These are phyloP conservation scores for Jordanella pulchra DNA, from an alignment of 2,797 vertebrate species.

Conservation along the genomic window DNA sequence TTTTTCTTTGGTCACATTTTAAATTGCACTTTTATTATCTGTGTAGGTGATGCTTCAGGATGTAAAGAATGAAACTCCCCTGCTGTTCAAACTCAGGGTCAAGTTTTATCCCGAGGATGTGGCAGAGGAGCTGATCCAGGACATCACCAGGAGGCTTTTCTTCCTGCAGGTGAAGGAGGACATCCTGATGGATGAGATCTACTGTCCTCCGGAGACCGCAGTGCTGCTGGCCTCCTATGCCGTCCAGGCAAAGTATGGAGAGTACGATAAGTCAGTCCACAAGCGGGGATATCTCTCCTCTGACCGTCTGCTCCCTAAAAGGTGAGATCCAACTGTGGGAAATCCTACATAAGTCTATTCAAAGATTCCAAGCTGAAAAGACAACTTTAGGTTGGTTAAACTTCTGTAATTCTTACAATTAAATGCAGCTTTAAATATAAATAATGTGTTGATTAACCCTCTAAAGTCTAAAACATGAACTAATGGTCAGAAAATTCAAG, in stretches of 20 bases:
- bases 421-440: no score
- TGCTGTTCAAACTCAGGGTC: slow-evolving; percentile 91
- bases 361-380: background rate
- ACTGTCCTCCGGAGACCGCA: slow-evolving; percentile 93
- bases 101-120: slow-evolving; percentile 97
- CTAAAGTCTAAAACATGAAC: no score
- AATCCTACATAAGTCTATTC: background rate
- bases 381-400: no score
- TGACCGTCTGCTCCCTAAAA: slow-evolving; percentile 89
- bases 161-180: slow-evolving; percentile 94
- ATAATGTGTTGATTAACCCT: no score
- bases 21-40: background rate
- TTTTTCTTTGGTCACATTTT: no score
- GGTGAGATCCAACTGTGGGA: slow-evolving; percentile 73
- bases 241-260: slow-evolving; percentile 92
- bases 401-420: no score
- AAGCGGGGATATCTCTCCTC: slow-evolving; percentile 85
- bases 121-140: slow-evolving; percentile 94
- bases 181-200: slow-evolving; percentile 88
- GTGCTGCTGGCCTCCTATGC: slow-evolving; percentile 96
- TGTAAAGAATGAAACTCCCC: slow-evolving; percentile 87
- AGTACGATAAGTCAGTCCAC: slow-evolving; percentile 81
- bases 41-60: slow-evolving; percentile 90
- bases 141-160: slow-evolving; percentile 94
- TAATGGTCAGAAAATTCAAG: no score